Evolutionary conservation across 2,113 vertebrate genomes (phyloP).

Genomic region (Chionodraco myersi): DNA sequence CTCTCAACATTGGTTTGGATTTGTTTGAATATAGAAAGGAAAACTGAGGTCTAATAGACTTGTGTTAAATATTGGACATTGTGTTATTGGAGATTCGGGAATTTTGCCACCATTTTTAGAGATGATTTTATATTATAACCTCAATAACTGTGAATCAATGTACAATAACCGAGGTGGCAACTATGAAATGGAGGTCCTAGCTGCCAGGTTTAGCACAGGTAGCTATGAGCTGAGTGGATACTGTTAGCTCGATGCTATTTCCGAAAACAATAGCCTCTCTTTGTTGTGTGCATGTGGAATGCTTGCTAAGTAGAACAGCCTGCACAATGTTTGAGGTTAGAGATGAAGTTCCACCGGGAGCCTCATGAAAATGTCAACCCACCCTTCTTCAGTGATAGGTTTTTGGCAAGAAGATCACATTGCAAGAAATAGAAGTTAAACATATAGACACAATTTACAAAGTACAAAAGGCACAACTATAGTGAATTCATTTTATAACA

Average conservation of each 20-base stretch:
- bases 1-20: slow-evolving; percentile 33
- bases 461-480: background rate
- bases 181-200: background rate
- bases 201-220: slow-evolving; percentile 40
- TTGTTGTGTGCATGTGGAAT: slow-evolving; percentile 74
- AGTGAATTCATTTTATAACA: slow-evolving; percentile 9
- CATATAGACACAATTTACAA: background rate
- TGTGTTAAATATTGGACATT: slow-evolving; percentile 9
- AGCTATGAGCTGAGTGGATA: slow-evolving; percentile 56
- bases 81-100: background rate
- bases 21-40: slow-evolving; percentile 32
- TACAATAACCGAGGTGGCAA: background rate
- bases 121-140: background rate
- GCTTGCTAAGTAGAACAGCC: slow-evolving; percentile 68
- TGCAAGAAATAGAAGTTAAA: slow-evolving; percentile 4
- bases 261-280: slow-evolving; percentile 58
- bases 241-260: slow-evolving; percentile 45
- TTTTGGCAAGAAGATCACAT: slow-evolving; percentile 4
- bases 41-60: slow-evolving; percentile 7
- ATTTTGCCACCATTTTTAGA: background rate
- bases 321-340: slow-evolving; percentile 68
- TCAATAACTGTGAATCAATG: background rate
- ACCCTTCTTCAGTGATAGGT: slow-evolving; percentile 18
- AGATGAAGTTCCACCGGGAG: slow-evolving; percentile 57
- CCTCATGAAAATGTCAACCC: slow-evolving; percentile 44